Evolutionary conservation across 2,888 invertebrate genomes (phyloP).

Genomic region (Germaria angustata): DNA sequence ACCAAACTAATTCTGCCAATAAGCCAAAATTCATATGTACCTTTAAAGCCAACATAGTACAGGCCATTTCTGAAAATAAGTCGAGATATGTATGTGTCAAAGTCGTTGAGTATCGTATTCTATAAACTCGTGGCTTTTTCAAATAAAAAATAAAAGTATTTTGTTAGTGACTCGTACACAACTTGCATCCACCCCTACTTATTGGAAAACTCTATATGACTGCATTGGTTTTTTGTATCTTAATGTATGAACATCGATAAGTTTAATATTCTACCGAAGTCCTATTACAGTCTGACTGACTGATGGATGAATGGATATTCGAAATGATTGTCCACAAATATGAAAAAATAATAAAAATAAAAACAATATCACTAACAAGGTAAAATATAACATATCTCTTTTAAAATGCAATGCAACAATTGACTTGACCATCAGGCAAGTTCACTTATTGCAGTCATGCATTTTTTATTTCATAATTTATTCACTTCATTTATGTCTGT

Average conservation of each 20-base stretch:
- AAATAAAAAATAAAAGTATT: too few species aligned
- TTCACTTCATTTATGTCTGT: constrained; percentile 37
- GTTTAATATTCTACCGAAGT: constrained; percentile 52
- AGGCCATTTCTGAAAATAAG: too few species aligned
- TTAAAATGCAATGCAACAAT: constrained; percentile 56
- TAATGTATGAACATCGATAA: constrained; percentile 9
- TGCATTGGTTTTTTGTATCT: background rate
- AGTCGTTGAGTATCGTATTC: too few species aligned
- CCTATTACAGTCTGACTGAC: constrained; percentile 29
- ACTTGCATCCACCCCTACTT: too few species aligned
- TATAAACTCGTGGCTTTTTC: too few species aligned
- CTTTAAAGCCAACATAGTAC: too few species aligned
- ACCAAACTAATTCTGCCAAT: too few species aligned
- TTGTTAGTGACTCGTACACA: too few species aligned
- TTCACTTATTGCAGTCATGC: constrained; percentile 54
- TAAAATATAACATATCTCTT: constrained; percentile 12
- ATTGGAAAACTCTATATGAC: too few species aligned
- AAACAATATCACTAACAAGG: background rate
- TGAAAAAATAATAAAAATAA: background rate
- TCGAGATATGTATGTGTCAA: too few species aligned
- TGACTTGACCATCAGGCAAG: constrained; percentile 51
- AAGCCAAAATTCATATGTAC: too few species aligned
- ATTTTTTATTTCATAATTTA: constrained; percentile 47
- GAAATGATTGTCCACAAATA: constrained; percentile 21
- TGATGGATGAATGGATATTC: constrained; percentile 29